Base-by-base conservation (phyloP, 23 tunicate genomes). In the Styela plicata region DNA sequence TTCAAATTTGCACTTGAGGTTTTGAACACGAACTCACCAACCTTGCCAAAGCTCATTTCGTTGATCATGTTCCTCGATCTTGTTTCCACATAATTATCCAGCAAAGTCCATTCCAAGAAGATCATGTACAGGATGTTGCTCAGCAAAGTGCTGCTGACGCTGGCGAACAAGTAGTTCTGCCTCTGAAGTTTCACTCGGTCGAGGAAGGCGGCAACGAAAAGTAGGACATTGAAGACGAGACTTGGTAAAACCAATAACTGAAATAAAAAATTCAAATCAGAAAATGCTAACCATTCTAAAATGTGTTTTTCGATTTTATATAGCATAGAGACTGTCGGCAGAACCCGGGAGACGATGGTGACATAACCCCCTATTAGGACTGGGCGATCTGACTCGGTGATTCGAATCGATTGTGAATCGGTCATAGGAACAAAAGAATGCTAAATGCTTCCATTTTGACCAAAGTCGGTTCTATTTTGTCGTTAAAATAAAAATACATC, bases 91-190 rank as follows among this genome's bases (percentile, higher is more conserved):
- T 80, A 86, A 52, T 68, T 86, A 36, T 86, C 90, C 1, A 86
- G 57, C n/a, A 67, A 24, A 20, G 71, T 81, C 96, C 96, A 90
- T 1, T 64, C 79, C 1, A 86, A 83, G 7, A 90, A 25, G 37
- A 86, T 36, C 73, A 90, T 27, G 66, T 65, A 90, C 26, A 90
- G 25, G 25, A 84, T 66, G 74, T 90, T 90, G 85, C 96, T 82
- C 28, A 90, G 73, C 24, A 90, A 52, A 0, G 84, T 90, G 79
- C 96, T 90, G 79, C 62, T 82, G 34, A 90, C 96, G 83, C 96
- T 82, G 10, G 78, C 78, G 66, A 79, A 90, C 36, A 90, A 52
- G 86, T 85, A 85, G 74, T 82, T 91, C 1, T 91, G 90, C 27
- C 97, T 74, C 65, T 79, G 85, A 27, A 91, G 80, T 32, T 79